Evolutionary conservation across 2,797 vertebrate genomes (phyloP).

Genomic region (Falco cherrug): DNA sequence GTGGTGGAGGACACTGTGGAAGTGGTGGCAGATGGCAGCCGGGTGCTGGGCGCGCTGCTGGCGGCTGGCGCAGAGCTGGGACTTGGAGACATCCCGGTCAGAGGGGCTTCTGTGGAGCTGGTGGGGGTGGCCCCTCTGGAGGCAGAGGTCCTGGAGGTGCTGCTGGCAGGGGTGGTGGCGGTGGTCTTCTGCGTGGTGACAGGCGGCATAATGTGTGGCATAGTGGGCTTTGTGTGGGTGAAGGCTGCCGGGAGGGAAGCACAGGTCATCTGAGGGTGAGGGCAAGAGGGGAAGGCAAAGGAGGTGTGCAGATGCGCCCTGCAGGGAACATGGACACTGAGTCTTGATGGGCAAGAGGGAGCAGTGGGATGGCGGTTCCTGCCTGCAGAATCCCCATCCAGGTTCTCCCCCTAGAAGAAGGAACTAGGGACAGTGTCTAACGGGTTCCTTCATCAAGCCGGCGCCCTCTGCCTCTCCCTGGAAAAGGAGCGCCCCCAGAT

Average conservation of each 20-base stretch:
- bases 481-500: too few species aligned
- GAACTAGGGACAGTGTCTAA: too few species aligned
- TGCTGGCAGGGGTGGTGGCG: neutral
- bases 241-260: neutral
- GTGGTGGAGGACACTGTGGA: too few species aligned
- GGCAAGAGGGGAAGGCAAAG: fast-evolving
- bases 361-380: too few species aligned
- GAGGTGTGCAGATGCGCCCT: too few species aligned
- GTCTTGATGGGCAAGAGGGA: too few species aligned
- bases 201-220: fast-evolving
- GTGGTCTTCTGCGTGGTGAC: neutral
- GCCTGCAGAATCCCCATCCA: too few species aligned
- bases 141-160: neutral
- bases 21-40: fast-evolving
- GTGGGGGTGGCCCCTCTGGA: neutral
- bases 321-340: fast-evolving
- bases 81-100: neutral
- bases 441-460: too few species aligned
- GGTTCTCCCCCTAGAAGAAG: too few species aligned
- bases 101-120: neutral
- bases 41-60: neutral
- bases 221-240: neutral
- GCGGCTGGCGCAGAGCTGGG: neutral
- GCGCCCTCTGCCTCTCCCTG: too few species aligned
- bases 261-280: fast-evolving